Conservation (phyloP, 2,113 vertebrate genomes). For the Oreochromis niloticus region DNA sequence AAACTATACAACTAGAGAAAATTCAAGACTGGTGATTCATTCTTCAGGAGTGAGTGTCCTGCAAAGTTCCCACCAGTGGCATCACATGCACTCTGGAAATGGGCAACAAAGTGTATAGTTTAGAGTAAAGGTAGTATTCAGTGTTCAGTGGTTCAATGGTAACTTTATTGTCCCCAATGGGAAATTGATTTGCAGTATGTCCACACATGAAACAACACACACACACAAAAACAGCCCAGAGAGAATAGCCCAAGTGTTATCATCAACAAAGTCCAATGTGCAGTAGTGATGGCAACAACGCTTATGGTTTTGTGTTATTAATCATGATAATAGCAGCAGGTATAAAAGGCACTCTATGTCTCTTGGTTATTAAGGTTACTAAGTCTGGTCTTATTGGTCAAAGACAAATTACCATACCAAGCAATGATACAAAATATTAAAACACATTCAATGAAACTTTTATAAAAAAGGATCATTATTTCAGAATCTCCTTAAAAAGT, state of each 20-base stretch:
- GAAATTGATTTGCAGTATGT: not conserved
- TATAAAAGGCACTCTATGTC: not conserved
- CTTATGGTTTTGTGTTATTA: not conserved
- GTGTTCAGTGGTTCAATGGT: not conserved
- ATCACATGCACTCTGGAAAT: fast-evolving
- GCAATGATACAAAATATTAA: not conserved
- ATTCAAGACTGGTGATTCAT: not conserved
- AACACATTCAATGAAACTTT: not conserved
- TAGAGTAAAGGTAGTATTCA: not conserved
- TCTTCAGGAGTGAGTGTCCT: not conserved
- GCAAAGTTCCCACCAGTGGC: not conserved
- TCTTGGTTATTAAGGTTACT: not conserved
- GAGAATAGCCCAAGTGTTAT: not conserved
- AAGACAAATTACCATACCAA: not conserved
- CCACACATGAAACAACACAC: not conserved
- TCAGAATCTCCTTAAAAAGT: not conserved
- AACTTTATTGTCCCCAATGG: not conserved
- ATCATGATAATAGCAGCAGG: not conserved
- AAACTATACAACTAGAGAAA: not conserved
- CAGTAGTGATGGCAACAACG: not conserved
- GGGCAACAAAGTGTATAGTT: not conserved
- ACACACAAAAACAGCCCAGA: not conserved
- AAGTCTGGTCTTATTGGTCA: not conserved
- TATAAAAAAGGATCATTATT: not conserved
- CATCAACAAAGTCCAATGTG: not conserved